These are phyloP conservation scores for Eulemur rufifrons DNA, from an alignment of 2,113 vertebrate species.

Conservation along the genomic window DNA sequence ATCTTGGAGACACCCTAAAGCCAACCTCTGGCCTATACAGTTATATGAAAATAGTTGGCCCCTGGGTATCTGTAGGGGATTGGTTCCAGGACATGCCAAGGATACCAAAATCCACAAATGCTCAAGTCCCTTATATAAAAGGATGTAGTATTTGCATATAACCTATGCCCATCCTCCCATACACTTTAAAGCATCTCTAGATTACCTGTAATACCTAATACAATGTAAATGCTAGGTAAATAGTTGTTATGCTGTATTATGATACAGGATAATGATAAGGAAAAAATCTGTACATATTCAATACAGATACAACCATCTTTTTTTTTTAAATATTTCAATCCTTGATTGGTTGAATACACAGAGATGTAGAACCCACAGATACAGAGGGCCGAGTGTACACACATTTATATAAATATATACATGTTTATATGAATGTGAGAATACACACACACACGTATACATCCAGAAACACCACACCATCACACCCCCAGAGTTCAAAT, in stretches of 20 bases:
- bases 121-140: not conserved
- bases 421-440: no score
- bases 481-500: not conserved
- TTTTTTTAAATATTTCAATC: not conserved
- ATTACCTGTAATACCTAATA: not conserved
- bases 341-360: not conserved
- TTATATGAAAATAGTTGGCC: not conserved
- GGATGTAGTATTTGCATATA: not conserved
- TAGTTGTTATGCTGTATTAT: not conserved
- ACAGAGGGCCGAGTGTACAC: not conserved
- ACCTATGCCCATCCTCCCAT: not conserved
- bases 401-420: not conserved
- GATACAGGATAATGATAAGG: not conserved
- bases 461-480: not conserved
- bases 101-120: not conserved
- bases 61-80: not conserved
- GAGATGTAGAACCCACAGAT: not conserved
- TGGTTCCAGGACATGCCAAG: not conserved
- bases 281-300: not conserved
- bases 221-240: not conserved
- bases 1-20: not conserved
- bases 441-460: not conserved
- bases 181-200: not conserved
- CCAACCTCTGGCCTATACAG: not conserved
- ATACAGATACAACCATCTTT: not conserved